Evolutionary conservation across 2,888 invertebrate genomes (phyloP), one percentile per base, ranked within the genome.

Genomic region (Dorcus parallelipipedus): DNA sequence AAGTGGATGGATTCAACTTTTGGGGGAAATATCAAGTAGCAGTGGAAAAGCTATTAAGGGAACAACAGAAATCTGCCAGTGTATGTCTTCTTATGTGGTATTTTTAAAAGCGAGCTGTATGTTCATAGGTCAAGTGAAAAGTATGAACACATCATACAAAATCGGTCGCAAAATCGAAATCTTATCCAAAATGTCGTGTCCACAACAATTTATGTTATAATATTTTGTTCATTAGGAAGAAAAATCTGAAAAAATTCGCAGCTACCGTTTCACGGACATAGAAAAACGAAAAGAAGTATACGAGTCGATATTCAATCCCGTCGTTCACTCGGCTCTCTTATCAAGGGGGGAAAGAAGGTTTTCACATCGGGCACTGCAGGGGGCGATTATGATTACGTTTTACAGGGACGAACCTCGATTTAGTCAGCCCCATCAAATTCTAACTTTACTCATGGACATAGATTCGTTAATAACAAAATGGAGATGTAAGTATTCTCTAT

Each of bases 391-490:
- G 93, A 97, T 99, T 56, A 97, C 93, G 1, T 90, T 97, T 76
- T 98, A 98, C 79, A 83, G 97, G 48, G 97, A 98, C 73, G 96
- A 97, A 80, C 97, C 97, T 0, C 85, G 97, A 49, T 99, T 99
- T 81, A 96, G 96, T 69, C 97, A 97, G 77, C 98, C 98, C 0
- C 97, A 97, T 80, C 97, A 97, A 78, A 85, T 99, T 62, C 82
- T 99, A 9, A 93, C 91, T 0, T 84, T 95, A 9, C 86, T 99
- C 26, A 97, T 97, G 93, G 98, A 99, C 74, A 96, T 99, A 53
- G 99, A 99, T 81, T 95, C 97, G 0, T 84, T 97, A 58, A 93
- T 99, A 73, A 98, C 97, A 42, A 99, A 99, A 80, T 99, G 99
- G 99, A 86, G 99, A 78, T 97, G 98, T 98, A 81, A 87, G 90